phyloP scores from a whole-genome alignment of 2,797 vertebrate species.

The Rhynchonycteris naso region DNA sequence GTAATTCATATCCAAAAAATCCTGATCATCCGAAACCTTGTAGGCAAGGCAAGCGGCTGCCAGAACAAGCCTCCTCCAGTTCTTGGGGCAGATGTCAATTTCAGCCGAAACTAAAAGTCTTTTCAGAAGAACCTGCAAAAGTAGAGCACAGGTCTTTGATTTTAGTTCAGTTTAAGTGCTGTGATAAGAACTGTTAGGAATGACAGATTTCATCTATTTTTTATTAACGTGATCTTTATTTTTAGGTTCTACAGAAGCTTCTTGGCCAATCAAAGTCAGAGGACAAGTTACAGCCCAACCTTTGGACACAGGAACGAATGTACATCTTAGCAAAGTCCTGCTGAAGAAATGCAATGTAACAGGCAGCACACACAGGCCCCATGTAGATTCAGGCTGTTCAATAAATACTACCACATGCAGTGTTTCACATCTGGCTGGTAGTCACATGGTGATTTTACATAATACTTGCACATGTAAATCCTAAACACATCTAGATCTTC shows the following conservation, averaged over 20 bases:
- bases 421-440: background rate
- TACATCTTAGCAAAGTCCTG: background rate
- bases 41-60: conserved; percentile 96
- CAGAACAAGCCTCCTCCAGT: conserved; percentile 96
- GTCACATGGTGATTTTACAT: background rate
- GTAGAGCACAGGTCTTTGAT: conserved; percentile 45
- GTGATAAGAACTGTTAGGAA: conserved; percentile 51
- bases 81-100: conserved; percentile 96
- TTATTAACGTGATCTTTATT: conserved; percentile 28
- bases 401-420: background rate
- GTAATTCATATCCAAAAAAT: conserved; percentile 97
- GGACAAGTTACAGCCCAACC: background rate
- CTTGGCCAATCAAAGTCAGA: background rate
- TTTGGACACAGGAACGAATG: background rate
- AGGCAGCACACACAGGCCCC: background rate
- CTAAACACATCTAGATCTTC: background rate
- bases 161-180: conserved; percentile 52
- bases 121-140: conserved; percentile 94
- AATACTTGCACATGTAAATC: background rate
- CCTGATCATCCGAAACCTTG: conserved; percentile 98
- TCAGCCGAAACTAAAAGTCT: conserved; percentile 97
- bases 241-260: conserved; percentile 28
- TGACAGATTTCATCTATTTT: conserved; percentile 32
- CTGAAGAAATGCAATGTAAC: background rate
- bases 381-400: background rate